A percentile compares a stretch with the other conserved stretches of the same genome.
These are phyloP conservation scores for Merluccius polli DNA, from an alignment of 2,797 vertebrate species.

Conservation along the genomic window DNA sequence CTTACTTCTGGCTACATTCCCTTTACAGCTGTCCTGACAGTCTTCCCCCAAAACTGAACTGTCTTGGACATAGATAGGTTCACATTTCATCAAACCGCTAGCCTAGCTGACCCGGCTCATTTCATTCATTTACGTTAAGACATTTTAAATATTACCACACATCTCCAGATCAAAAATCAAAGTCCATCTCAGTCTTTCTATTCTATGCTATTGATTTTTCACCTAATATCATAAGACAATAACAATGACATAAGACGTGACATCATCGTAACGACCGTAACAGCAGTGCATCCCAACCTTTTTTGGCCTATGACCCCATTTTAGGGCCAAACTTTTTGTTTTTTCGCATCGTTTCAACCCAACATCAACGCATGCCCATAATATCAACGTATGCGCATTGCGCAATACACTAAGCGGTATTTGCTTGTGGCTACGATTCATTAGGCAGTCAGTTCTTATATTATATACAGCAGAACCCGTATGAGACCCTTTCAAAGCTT, in stretches of 20 bases:
- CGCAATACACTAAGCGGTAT: neutral
- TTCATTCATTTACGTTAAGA: neutral
- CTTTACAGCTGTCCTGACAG: conserved; percentile 17
- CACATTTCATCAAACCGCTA: conserved; percentile 6
- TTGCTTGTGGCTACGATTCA: neutral
- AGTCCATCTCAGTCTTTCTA: neutral
- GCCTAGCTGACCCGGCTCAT: neutral
- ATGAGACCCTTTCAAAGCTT: neutral
- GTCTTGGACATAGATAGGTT: conserved; percentile 8
- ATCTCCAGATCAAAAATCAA: neutral
- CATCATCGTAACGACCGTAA: neutral
- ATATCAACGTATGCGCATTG: neutral
- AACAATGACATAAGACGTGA: neutral
- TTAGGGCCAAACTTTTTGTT: neutral
- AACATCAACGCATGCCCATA: neutral
- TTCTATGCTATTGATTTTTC: neutral
- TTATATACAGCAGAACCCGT: neutral
- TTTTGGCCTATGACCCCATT: neutral
- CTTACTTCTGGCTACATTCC: conserved; percentile 37
- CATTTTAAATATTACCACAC: neutral
- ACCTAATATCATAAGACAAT: neutral
- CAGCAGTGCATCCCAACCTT: neutral
- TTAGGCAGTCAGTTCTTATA: too few relatives aligned
- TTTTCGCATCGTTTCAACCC: neutral
- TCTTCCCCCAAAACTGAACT: conserved; percentile 33